Conservation (phyloP, 2,888 invertebrate genomes). For the Pachymerium ferrugineum region DNA sequence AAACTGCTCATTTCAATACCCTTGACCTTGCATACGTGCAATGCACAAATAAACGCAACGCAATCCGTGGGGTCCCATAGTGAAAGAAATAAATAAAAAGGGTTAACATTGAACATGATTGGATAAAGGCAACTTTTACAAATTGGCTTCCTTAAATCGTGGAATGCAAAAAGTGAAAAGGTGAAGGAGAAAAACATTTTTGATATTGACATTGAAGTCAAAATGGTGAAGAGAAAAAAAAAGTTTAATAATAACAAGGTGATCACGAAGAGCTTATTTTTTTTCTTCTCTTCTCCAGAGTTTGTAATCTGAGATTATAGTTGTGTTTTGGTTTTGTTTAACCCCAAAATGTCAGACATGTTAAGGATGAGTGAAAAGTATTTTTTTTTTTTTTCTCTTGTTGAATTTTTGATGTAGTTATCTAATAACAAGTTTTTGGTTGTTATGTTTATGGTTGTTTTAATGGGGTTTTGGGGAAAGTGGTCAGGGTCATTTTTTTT, state of each 20-base stretch:
- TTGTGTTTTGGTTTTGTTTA: background rate
- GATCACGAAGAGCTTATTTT: background rate
- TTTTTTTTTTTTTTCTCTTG: too few relatives aligned
- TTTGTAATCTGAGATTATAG: background rate
- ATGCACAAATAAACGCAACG: background rate
- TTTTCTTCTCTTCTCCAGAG: background rate
- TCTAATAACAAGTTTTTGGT: background rate
- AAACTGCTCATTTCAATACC: too few relatives aligned
- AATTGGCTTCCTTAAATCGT: background rate
- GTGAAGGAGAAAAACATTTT: constrained; percentile 13
- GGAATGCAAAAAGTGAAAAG: background rate
- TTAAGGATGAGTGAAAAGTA: too few relatives aligned
- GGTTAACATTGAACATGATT: background rate
- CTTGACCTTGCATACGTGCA: background rate
- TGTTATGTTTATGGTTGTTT: background rate
- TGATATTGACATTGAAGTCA: background rate
- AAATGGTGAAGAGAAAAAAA: too few relatives aligned
- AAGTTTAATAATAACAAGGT: too few relatives aligned
- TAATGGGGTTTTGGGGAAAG: background rate
- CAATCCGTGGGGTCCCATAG: background rate
- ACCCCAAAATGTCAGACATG: background rate
- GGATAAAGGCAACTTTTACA: background rate
- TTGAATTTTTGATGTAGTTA: background rate
- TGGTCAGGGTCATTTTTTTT: background rate
- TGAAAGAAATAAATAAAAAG: background rate